Percentiles rank a stretch among this genome's conserved stretches.
Conservation (phyloP, 2,888 invertebrate genomes). For the Rotaria macrura region DNA sequence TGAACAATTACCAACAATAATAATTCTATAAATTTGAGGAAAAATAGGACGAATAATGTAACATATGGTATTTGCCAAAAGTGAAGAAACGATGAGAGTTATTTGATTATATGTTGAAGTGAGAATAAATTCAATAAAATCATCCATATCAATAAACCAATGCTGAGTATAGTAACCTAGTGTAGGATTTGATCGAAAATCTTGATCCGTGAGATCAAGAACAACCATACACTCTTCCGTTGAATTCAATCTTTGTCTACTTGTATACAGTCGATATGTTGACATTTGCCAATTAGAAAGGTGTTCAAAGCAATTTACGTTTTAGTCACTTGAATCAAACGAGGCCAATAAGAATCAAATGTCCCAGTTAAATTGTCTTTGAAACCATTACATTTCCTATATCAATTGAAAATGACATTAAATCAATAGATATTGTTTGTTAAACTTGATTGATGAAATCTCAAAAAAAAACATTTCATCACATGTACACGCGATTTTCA, state of each 20-base stretch:
- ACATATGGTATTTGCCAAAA: neutral
- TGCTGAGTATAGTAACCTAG: neutral
- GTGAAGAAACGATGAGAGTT: neutral
- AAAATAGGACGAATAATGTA: neutral
- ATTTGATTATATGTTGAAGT: neutral
- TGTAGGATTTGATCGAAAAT: neutral
- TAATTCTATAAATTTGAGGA: neutral
- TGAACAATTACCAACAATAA: neutral
- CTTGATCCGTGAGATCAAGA: neutral
- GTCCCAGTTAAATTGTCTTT: no score
- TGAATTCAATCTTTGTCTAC: neutral
- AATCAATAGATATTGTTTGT: no score
- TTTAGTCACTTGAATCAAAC: no score
- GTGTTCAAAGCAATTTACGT: no score
- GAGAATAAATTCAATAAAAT: neutral
- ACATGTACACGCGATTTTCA: no score
- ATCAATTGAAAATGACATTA: no score
- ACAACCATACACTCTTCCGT: neutral
- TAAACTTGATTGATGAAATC: no score
- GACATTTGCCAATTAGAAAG: no score
- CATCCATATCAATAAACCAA: neutral
- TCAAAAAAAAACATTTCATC: no score
- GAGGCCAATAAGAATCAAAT: no score
- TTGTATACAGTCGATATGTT: neutral
- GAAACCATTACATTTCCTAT: no score